phyloP scores from a whole-genome alignment of 2,797 vertebrate genomes.

The Setipinna tenuifilis region DNA sequence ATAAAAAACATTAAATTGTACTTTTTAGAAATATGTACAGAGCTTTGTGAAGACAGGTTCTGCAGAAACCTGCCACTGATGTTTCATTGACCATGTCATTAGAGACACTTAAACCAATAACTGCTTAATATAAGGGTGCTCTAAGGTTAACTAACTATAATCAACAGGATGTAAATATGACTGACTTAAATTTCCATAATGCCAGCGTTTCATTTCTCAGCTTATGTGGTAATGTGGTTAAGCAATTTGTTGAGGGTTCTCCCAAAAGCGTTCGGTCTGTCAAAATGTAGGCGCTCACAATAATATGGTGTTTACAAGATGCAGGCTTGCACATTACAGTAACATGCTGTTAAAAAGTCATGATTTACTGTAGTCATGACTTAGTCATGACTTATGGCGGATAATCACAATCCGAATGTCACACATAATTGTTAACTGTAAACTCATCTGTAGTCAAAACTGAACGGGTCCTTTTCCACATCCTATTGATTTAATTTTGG shows the following conservation, averaged over 20 bases:
- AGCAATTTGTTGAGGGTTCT: not conserved
- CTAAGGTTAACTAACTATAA: not conserved
- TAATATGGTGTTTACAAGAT: no score
- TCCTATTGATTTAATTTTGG: slow-evolving; percentile 48
- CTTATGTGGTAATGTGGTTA: not conserved
- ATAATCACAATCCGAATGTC: slow-evolving; percentile 49
- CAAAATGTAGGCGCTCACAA: slow-evolving; percentile 55
- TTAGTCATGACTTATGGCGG: slow-evolving; percentile 58
- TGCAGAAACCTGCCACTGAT: not conserved
- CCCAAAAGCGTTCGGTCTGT: not conserved
- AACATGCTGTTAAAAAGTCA: no score
- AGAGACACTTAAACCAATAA: not conserved
- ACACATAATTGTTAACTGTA: slow-evolving; percentile 41
- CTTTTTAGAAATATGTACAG: not conserved
- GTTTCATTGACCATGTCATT: not conserved
- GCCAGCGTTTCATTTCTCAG: not conserved
- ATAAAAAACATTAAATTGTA: no score
- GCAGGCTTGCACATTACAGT: no score
- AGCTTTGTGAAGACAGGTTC: not conserved
- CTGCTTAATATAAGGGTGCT: slow-evolving; percentile 33
- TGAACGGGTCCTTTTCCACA: slow-evolving; percentile 60
- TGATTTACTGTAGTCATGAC: slow-evolving; percentile 9
- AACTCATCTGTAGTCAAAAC: slow-evolving; percentile 50
- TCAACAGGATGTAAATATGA: not conserved
- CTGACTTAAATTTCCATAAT: not conserved